Conservation (phyloP, 2,888 invertebrate genomes). For the Coleophora deauratella region DNA sequence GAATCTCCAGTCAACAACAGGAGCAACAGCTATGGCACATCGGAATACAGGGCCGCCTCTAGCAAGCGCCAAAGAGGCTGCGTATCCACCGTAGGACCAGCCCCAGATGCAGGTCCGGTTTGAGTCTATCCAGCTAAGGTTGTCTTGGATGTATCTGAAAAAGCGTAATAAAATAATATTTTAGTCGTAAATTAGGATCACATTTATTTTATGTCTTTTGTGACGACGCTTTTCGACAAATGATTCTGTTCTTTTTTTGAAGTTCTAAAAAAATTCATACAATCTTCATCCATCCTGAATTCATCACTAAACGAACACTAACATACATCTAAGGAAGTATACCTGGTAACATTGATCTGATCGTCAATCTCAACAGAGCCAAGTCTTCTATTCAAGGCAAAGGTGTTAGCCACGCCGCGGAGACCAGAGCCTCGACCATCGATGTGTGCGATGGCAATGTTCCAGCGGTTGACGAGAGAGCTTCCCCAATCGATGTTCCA, state of each 20-base stretch:
- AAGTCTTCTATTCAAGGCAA: conserved; percentile 86
- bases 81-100: conserved; percentile 98
- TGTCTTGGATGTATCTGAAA: conserved; percentile 77
- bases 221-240: too few species aligned
- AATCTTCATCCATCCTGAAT: too few species aligned
- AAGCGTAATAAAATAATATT: too few species aligned
- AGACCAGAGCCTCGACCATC: conserved; percentile 93
- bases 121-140: conserved; percentile 82
- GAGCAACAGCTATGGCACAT: conserved; percentile 96
- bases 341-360: conserved; percentile 90
- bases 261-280: too few species aligned
- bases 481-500: conserved; percentile 92
- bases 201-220: too few species aligned
- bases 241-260: too few species aligned
- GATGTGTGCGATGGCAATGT: conserved; percentile 90
- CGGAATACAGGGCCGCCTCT: conserved; percentile 86
- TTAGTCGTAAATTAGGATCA: too few species aligned
- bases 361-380: conserved; percentile 94
- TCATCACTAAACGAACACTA: too few species aligned
- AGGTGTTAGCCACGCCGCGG: conserved; percentile 87
- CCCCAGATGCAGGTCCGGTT: conserved; percentile 95
- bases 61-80: conserved; percentile 90
- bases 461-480: conserved; percentile 87
- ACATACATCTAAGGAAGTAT: too few species aligned
- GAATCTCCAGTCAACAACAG: conserved; percentile 96